phyloP scores from a whole-genome alignment of 35 echinoderm and acorn worm genomes.

The Chiridota heheva region DNA sequence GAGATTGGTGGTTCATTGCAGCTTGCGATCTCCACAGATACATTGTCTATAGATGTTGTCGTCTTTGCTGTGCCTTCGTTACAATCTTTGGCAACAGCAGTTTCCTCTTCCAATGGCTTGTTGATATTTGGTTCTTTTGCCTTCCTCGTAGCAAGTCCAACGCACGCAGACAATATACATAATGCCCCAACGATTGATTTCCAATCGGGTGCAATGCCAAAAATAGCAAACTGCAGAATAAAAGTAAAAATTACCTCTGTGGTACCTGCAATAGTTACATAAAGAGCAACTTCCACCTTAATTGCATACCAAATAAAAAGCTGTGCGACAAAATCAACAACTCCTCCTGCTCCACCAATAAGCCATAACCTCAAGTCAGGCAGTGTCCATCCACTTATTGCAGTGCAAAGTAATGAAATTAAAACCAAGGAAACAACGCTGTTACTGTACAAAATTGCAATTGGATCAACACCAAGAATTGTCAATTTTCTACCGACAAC shows the following conservation, averaged over 20 bases:
- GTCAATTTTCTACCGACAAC: neutral
- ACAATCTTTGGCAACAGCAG: too few relatives aligned
- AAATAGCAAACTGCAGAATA: conserved; percentile 21
- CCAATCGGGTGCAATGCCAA: conserved; percentile 21
- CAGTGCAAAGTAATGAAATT: conserved; percentile 1
- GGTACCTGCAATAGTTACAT: conserved; percentile 18
- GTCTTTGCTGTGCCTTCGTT: too few relatives aligned
- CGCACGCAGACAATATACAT: conserved; percentile 5
- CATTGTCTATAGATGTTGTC: too few relatives aligned
- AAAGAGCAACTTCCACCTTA: conserved; percentile 19
- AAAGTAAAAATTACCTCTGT: conserved; percentile 36
- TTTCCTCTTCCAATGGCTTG: neutral
- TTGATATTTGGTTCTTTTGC: neutral
- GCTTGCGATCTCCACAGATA: too few relatives aligned
- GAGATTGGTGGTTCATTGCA: too few relatives aligned
- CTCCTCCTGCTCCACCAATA: conserved; percentile 2
- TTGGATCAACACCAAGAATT: neutral
- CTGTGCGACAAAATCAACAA: conserved; percentile 39
- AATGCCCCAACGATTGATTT: conserved; percentile 18
- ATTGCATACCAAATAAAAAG: neutral
- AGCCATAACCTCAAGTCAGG: conserved; percentile 17
- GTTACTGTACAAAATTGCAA: conserved; percentile 1
- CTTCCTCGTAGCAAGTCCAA: conserved; percentile 35
- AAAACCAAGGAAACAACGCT: neutral
- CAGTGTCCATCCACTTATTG: conserved; percentile 1